Evolutionary conservation across 2,888 invertebrate genomes (phyloP), one percentile per base, ranked within the genome.

Genomic region (Lymantria dispar): DNA sequence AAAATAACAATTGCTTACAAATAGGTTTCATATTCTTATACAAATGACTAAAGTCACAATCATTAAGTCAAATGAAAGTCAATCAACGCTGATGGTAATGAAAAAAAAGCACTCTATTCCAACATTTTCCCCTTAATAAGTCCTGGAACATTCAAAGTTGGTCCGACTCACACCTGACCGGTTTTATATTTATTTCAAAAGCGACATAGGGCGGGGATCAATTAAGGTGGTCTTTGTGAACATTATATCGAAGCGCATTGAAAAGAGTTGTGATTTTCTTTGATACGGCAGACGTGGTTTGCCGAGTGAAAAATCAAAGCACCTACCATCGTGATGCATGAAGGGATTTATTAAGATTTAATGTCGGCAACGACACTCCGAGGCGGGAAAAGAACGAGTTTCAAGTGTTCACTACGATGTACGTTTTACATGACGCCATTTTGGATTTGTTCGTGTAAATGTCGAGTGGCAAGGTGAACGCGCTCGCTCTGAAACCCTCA

Each of bases 201-300:
- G 73, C 70, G 67, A 77, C 69, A 72, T 72, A 73, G 74, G 73
- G 70, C 64, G 72, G 76, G 83, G 86, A 87, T 89, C 87, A 89
- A 87, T 89, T 88, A 87, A 78, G 80, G 78, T 79, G 80, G 79
- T 79, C 76, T 85, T 82, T 83, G 83, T 82, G 82, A 77, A 83
- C 86, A 85, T 89, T 89, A 84, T 89, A 90, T 91, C 88, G 89
- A 85, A 81, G 85, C 78, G 84, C 90, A 89, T 87, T 90, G 87
- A 90, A 91, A 90, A 91, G 90, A 91, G 90, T 91, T 91, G 85
- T 89, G 88, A 89, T 85, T 86, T 90, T 87, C 89, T 91, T 91
- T 90, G 90, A 89, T 87, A 88, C 76, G 77, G 84, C 80, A 87
- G 89, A 83, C 87, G 86, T 80, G 86, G 90, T 89, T 90, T 90